Evolutionary conservation across 2,797 vertebrate species (phyloP).

Genomic region (Poeciliopsis infans): DNA sequence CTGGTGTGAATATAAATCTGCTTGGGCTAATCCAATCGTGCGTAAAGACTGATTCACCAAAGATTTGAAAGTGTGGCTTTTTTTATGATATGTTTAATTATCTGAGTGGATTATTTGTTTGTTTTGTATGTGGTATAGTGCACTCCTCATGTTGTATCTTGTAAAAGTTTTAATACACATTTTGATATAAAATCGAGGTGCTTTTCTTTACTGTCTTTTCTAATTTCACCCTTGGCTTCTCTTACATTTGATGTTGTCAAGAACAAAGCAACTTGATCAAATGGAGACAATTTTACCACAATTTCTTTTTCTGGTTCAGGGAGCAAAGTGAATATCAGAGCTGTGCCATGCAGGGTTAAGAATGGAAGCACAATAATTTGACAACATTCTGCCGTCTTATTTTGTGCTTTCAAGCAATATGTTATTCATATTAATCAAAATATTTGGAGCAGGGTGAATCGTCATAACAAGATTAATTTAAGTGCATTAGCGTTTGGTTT

Average conservation of each 20-base stretch:
- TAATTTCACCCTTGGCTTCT: background rate
- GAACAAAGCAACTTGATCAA: background rate
- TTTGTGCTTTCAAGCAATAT: constrained; percentile 27
- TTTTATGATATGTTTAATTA: background rate
- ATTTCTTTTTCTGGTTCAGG: background rate
- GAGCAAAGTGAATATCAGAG: constrained; percentile 1
- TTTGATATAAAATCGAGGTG: background rate
- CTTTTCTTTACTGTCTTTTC: background rate
- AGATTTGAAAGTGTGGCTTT: background rate
- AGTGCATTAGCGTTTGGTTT: constrained; percentile 39
- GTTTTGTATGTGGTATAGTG: background rate
- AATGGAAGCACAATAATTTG: constrained; percentile 14
- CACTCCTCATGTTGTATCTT: background rate
- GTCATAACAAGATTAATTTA: constrained; percentile 50
- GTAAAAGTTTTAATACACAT: background rate
- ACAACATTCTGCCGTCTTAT: constrained; percentile 27
- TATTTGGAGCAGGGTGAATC: constrained; percentile 37
- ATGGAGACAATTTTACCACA: background rate
- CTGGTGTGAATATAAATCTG: background rate
- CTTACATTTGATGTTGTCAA: background rate
- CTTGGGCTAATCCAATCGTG: background rate
- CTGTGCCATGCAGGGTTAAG: background rate
- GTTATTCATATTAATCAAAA: constrained; percentile 44
- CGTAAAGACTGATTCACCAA: background rate
- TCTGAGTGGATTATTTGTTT: background rate